Evolutionary conservation across 2,888 invertebrate genomes (phyloP).

Genomic region (Andrena marginata): DNA sequence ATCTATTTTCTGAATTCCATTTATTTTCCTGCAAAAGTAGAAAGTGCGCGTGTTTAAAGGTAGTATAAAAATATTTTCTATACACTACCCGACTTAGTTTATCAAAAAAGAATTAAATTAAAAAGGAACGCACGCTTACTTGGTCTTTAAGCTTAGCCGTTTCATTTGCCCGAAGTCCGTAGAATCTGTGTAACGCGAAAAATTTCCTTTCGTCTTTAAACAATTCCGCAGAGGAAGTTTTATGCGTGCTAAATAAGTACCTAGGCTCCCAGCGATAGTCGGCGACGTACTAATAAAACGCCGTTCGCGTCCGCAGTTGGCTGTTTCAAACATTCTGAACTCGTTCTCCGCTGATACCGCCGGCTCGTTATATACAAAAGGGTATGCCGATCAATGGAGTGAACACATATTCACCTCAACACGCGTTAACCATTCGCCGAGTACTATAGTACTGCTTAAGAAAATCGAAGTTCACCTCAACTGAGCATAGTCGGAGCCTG

Average conservation of each 20-base stretch:
- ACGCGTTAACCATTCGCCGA: slow-evolving; percentile 17
- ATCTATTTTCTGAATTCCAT: slow-evolving; percentile 83
- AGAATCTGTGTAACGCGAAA: slow-evolving; percentile 64
- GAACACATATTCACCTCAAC: slow-evolving; percentile 49
- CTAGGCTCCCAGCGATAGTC: slow-evolving; percentile 50
- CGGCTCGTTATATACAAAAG: slow-evolving; percentile 35
- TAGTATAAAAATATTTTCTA: background rate
- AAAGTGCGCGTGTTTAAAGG: background rate
- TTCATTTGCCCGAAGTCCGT: slow-evolving; percentile 68
- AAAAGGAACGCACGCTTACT: slow-evolving; percentile 68
- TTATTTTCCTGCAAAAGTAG: slow-evolving; percentile 55
- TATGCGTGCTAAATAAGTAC: slow-evolving; percentile 61
- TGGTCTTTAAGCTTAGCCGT: slow-evolving; percentile 77
- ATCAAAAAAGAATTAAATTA: background rate
- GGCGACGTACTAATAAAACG: slow-evolving; percentile 66
- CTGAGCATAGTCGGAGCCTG: slow-evolving; percentile 77
- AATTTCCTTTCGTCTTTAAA: slow-evolving; percentile 64
- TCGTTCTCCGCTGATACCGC: slow-evolving; percentile 30
- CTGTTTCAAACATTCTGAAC: slow-evolving; percentile 76
- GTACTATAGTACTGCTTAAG: slow-evolving; percentile 48
- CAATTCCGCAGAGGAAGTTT: slow-evolving; percentile 66
- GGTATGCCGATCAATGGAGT: slow-evolving; percentile 57
- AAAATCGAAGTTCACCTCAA: slow-evolving; percentile 75
- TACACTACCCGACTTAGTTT: background rate
- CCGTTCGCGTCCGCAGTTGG: slow-evolving; percentile 69